These are phyloP conservation scores for Tachypleus tridentatus DNA, from an alignment of 1,140 invertebrate genomes.

Conservation along the genomic window DNA sequence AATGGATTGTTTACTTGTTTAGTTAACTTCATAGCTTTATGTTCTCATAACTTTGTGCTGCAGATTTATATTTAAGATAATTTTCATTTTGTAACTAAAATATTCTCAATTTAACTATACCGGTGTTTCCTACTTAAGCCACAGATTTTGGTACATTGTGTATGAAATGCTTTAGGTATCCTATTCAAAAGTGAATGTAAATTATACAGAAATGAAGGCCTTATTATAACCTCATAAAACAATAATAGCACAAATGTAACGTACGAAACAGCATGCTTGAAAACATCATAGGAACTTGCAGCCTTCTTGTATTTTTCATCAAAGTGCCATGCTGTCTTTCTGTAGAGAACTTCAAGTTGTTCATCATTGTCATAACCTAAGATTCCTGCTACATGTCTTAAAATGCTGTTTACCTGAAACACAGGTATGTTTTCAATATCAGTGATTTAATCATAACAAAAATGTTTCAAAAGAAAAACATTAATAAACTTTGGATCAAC, in stretches of 20 bases:
- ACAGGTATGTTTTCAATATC: background rate
- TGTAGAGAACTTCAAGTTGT: constrained; percentile 88
- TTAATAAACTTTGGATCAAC: constrained; percentile 5
- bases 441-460: constrained; percentile 3
- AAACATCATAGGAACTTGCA: constrained; percentile 91
- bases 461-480: constrained; percentile 1
- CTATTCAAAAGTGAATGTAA: no score
- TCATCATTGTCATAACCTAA: constrained; percentile 80
- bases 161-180: no score
- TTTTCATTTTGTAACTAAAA: no score
- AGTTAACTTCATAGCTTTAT: no score
- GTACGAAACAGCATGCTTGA: constrained; percentile 95
- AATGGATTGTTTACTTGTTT: no score
- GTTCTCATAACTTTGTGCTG: no score
- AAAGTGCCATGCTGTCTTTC: constrained; percentile 98
- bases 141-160: no score
- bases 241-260: constrained; percentile 28
- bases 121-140: no score
- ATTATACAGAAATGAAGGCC: no score
- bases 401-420: constrained; percentile 66
- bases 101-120: no score
- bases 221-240: background rate
- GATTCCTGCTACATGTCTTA: constrained; percentile 92
- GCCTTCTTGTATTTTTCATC: constrained; percentile 96
- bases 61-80: no score